A percentile compares a stretch with the other conserved stretches of the same genome.
Evolutionary conservation across 2,113 vertebrate species (phyloP).

Genomic region (Dipodomys merriami): DNA sequence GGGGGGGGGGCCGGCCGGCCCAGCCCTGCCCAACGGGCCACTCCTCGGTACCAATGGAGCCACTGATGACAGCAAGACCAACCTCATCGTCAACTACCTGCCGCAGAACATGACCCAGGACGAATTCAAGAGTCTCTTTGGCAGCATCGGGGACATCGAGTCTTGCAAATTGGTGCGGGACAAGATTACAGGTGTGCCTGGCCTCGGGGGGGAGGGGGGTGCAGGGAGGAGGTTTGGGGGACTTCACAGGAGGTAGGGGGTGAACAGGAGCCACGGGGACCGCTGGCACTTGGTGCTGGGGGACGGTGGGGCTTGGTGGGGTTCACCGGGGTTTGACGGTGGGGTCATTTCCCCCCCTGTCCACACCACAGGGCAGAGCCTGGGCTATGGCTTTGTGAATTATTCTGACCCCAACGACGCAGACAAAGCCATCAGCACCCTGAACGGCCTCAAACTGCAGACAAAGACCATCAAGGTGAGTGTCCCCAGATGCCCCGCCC

Average conservation of each 20-base stretch:
- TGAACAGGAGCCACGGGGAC: neutral
- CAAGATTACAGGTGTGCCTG: constrained; percentile 93
- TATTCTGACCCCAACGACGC: constrained; percentile 97
- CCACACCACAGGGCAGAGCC: constrained; percentile 92
- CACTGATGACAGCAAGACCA: constrained; percentile 97
- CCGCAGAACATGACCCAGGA: constrained; percentile 99
- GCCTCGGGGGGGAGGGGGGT: neutral
- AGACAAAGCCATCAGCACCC: constrained; percentile 97
- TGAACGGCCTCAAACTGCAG: constrained; percentile 97
- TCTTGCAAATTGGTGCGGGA: constrained; percentile 97
- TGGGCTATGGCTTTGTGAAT: constrained; percentile 98
- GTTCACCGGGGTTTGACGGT: neutral
- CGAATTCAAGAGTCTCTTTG: constrained; percentile 97
- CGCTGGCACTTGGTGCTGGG: neutral
- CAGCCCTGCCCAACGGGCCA: constrained; percentile 92
- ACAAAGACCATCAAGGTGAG: constrained; percentile 99
- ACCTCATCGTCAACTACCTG: constrained; percentile 98
- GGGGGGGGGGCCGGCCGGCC: constrained; percentile 94
- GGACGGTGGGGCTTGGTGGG: neutral
- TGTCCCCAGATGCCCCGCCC: neutral
- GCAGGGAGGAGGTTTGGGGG: too few species aligned
- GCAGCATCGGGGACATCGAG: constrained; percentile 97
- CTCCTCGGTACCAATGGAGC: constrained; percentile 92
- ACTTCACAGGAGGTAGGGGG: neutral
- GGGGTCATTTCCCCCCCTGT: neutral